A percentile compares a stretch with the other conserved stretches of the same genome.
These are phyloP conservation scores for Caenorhabditis sinica DNA, from an alignment of 2,888 invertebrate species.

Conservation along the genomic window DNA sequence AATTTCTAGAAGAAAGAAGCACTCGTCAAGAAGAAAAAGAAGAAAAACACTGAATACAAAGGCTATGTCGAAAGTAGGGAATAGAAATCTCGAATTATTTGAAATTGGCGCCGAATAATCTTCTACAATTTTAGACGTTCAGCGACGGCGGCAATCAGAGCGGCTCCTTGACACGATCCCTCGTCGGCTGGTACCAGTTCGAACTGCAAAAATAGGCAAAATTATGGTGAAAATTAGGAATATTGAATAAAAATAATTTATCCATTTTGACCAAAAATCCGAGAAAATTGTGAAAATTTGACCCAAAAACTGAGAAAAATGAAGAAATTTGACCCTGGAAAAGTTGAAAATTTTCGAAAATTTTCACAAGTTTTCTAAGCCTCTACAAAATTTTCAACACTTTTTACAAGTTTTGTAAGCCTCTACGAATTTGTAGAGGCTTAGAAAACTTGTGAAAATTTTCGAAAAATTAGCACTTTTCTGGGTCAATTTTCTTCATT, in stretches of 20 bases:
- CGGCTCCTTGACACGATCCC: constrained; percentile 83
- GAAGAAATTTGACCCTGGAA: too few relatives aligned
- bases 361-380: too few relatives aligned
- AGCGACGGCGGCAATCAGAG: constrained; percentile 83
- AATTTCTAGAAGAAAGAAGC: neutral
- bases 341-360: too few relatives aligned
- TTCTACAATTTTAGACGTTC: constrained; percentile 65
- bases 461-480: neutral
- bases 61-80: neutral
- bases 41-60: constrained; percentile 15
- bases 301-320: neutral
- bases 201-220: constrained; percentile 79
- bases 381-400: too few relatives aligned
- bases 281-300: too few relatives aligned
- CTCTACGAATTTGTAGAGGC: too few relatives aligned
- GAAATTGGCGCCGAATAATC: neutral
- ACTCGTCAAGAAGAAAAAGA: neutral
- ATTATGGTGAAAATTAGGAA: neutral
- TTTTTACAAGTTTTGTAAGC: too few relatives aligned
- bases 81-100: constrained; percentile 5
- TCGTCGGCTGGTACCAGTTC: constrained; percentile 83
- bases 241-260: neutral
- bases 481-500: neutral
- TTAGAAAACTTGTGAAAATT: too few relatives aligned
- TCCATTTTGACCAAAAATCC: too few relatives aligned